These are phyloP conservation scores for Brachypodius melanocephalos DNA, from an alignment of 2,113 vertebrate genomes.

Conservation along the genomic window DNA sequence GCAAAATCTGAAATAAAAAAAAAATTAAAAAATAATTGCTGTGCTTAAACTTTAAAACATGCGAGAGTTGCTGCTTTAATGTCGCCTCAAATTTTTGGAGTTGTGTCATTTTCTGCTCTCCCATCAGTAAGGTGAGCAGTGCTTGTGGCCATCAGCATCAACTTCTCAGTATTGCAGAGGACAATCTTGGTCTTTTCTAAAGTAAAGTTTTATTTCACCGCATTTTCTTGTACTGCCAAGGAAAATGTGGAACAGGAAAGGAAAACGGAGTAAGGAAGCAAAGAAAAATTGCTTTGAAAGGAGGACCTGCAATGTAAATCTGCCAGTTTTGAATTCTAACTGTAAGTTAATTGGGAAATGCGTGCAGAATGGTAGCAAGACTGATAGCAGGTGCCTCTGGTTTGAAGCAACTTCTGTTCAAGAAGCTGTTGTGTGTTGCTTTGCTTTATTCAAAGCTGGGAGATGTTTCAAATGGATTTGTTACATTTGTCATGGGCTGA, in stretches of 20 bases:
- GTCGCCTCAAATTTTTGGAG: not conserved
- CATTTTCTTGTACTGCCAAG: not conserved
- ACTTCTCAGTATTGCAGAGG: not conserved
- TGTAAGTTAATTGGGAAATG: not conserved
- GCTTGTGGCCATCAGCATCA: not conserved
- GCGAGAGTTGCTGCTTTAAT: not conserved
- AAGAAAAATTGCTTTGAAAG: not conserved
- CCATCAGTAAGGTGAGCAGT: not conserved
- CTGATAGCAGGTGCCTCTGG: not conserved
- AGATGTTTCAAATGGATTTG: not conserved
- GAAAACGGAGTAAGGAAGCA: not conserved
- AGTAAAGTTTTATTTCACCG: not conserved
- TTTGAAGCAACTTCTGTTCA: not conserved
- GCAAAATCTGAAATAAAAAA: not conserved
- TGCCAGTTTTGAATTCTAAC: not conserved
- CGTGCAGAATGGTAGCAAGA: accelerated
- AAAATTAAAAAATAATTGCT: not conserved
- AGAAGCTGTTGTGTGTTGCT: not conserved
- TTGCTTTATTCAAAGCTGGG: not conserved
- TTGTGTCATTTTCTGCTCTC: not conserved
- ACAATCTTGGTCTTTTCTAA: not conserved
- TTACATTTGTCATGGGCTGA: not conserved
- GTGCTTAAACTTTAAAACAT: not conserved
- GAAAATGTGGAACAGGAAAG: not conserved
- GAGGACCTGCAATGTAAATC: not conserved